These are phyloP conservation scores for Synanceia verrucosa DNA, from an alignment of 2,797 vertebrate species.

Conservation along the genomic window DNA sequence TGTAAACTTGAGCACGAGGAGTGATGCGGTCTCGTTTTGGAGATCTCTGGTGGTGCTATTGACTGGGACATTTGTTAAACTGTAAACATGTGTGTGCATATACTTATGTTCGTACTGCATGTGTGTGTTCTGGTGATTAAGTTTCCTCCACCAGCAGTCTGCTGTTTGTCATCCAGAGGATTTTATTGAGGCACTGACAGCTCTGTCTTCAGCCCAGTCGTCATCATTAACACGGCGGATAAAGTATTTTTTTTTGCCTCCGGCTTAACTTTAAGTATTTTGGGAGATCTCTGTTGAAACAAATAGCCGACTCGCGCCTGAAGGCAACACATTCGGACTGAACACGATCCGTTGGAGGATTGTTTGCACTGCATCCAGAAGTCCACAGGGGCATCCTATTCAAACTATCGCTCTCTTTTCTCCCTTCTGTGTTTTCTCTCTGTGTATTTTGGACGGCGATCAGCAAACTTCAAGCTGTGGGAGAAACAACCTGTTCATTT, in stretches of 20 bases:
- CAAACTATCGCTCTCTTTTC: slow-evolving; percentile 50
- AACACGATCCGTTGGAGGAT: slow-evolving; percentile 22
- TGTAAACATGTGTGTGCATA: slow-evolving; percentile 37
- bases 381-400: slow-evolving; percentile 54
- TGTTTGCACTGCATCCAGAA: slow-evolving; percentile 56
- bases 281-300: slow-evolving; percentile 36
- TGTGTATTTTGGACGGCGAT: slow-evolving; percentile 60
- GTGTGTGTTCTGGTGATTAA: slow-evolving; percentile 29
- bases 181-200: slow-evolving; percentile 51
- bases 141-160: slow-evolving; percentile 19
- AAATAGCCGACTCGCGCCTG: slow-evolving; percentile 7
- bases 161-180: slow-evolving; percentile 38
- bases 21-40: slow-evolving; percentile 3
- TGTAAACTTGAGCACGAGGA: slow-evolving; percentile 2
- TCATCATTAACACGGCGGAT: slow-evolving; percentile 32
- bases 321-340: slow-evolving; percentile 6
- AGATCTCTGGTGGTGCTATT: slow-evolving; percentile 23
- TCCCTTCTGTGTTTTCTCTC: slow-evolving; percentile 36
- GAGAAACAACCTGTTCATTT: slow-evolving; percentile 59
- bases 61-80: slow-evolving; percentile 27
- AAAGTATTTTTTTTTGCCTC: background rate
- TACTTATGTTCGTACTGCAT: slow-evolving; percentile 2
- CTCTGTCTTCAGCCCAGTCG: slow-evolving; percentile 36
- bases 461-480: slow-evolving; percentile 58
- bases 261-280: slow-evolving; percentile 14